Conservation (phyloP, 2,113 vertebrate species). For the Hiodon alosoides region DNA sequence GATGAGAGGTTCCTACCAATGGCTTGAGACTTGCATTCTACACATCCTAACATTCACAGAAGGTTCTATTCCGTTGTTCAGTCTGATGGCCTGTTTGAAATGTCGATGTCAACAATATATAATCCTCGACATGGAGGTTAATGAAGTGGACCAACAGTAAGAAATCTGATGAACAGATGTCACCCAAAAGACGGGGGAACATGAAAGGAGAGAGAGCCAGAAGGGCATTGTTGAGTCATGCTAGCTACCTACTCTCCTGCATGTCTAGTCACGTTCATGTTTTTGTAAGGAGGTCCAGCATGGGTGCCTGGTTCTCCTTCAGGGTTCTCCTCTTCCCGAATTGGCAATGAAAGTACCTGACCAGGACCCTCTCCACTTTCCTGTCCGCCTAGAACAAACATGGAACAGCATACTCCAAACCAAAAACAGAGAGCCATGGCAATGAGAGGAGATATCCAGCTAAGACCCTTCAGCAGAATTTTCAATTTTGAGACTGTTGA, state of each 20-base stretch:
- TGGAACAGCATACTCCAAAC: not conserved
- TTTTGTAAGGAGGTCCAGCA: not conserved
- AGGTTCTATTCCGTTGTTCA: too few relatives aligned
- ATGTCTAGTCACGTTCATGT: not conserved
- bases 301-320: constrained; percentile 4
- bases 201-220: not conserved
- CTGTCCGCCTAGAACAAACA: not conserved
- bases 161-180: not conserved
- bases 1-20: too few relatives aligned
- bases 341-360: not conserved
- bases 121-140: too few relatives aligned
- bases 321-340: not conserved
- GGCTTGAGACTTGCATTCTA: too few relatives aligned
- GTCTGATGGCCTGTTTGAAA: too few relatives aligned
- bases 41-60: too few relatives aligned
- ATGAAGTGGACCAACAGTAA: not conserved
- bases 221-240: not conserved
- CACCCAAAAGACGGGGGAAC: not conserved
- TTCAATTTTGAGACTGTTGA: too few relatives aligned
- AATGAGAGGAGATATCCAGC: too few relatives aligned
- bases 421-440: not conserved
- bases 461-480: too few relatives aligned
- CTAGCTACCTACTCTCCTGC: not conserved
- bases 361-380: not conserved
- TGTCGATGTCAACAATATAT: too few relatives aligned